Evolutionary conservation across 2,888 invertebrate genomes (phyloP).

Genomic region (Crossocerus cetratus): DNA sequence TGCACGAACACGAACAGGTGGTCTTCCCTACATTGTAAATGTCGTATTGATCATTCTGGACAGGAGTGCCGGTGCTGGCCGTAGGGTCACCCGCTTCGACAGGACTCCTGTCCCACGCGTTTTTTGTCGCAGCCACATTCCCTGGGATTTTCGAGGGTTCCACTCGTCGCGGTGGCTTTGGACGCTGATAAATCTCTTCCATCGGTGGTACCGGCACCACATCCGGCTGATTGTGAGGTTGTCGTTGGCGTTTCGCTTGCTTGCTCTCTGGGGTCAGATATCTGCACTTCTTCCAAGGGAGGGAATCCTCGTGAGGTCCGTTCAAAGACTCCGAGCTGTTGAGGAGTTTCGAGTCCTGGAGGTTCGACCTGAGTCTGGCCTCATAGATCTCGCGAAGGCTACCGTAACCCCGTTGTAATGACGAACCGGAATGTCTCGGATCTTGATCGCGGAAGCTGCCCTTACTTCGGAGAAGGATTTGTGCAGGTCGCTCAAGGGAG

Average conservation of each 20-base stretch:
- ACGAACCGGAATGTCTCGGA: conserved; percentile 58
- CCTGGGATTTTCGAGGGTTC: conserved; percentile 47
- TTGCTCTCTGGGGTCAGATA: conserved; percentile 84
- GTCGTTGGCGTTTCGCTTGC: conserved; percentile 86
- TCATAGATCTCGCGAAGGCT: conserved; percentile 88
- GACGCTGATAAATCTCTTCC: conserved; percentile 81
- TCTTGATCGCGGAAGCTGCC: conserved; percentile 84
- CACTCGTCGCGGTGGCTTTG: conserved; percentile 79
- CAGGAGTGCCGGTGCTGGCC: conserved; percentile 74
- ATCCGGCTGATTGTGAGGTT: conserved; percentile 81
- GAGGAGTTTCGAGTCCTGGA: conserved; percentile 46
- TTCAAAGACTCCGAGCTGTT: conserved; percentile 52
- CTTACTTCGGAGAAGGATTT: conserved; percentile 83
- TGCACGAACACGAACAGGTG: conserved; percentile 14
- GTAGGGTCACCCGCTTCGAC: conserved; percentile 74
- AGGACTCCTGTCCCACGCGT: conserved; percentile 82
- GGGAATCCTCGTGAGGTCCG: conserved; percentile 50
- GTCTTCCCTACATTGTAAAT: conserved; percentile 63
- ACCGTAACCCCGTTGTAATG: conserved; percentile 79
- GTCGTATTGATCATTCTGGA: conserved; percentile 56
- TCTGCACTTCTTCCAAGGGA: conserved; percentile 65
- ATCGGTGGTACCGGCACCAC: conserved; percentile 83
- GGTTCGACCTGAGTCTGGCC: conserved; percentile 73
- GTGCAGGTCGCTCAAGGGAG: conserved; percentile 79
- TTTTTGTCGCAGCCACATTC: conserved; percentile 79